Evolutionary conservation across 64 coral and sea anemone species (phyloP).

Genomic region (Montipora efflorescens): DNA sequence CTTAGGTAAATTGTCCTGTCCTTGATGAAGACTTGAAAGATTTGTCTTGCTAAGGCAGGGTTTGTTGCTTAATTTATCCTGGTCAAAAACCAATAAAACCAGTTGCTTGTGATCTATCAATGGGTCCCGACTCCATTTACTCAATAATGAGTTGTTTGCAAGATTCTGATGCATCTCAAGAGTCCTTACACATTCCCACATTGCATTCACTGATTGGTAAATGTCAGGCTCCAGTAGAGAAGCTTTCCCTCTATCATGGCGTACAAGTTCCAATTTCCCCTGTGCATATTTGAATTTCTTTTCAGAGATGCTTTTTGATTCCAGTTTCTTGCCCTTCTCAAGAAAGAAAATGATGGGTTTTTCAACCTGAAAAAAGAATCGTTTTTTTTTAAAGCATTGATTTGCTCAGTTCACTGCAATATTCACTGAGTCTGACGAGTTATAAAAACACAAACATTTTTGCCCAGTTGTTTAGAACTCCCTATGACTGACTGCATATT

Average conservation of each 20-base stretch:
- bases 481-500: no score
- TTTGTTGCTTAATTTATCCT: not conserved
- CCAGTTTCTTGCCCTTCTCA: not conserved
- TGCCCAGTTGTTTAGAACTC: no score
- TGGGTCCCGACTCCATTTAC: conserved; percentile 16
- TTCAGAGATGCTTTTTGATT: not conserved
- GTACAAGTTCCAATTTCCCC: not conserved
- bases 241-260: not conserved
- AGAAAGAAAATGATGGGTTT: not conserved
- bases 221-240: not conserved
- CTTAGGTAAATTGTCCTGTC: not conserved
- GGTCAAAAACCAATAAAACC: conserved; percentile 44
- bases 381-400: not conserved
- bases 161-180: not conserved
- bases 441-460: no score
- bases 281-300: not conserved
- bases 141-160: not conserved
- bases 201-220: not conserved
- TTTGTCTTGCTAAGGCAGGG: not conserved
- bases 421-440: no score
- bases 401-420: no score
- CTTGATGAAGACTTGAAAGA: not conserved
- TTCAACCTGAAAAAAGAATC: conserved; percentile 11
- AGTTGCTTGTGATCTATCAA: conserved; percentile 49
- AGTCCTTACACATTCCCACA: not conserved